phyloP scores from a whole-genome alignment of 2,888 invertebrate species.

The Mamestra brassicae region DNA sequence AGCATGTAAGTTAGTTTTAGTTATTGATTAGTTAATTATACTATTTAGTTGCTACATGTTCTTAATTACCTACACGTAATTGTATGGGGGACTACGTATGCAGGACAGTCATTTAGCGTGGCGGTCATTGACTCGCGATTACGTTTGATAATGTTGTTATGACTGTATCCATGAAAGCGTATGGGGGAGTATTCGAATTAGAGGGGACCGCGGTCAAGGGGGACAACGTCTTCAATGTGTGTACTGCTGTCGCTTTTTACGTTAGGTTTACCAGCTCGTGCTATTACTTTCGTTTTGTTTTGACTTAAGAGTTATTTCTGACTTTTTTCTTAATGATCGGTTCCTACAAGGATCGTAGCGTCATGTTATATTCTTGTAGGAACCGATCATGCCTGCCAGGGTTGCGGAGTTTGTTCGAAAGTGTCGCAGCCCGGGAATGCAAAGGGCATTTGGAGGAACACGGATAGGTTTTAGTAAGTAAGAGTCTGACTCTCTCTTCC shows the following conservation, averaged over 20 bases:
- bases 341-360: too few species aligned
- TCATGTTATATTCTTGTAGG: too few species aligned
- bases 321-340: too few species aligned
- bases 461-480: too few species aligned
- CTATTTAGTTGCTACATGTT: constrained; percentile 29
- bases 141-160: constrained; percentile 18
- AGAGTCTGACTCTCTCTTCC: too few species aligned
- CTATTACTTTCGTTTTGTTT: too few species aligned
- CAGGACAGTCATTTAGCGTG: constrained; percentile 6
- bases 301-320: too few species aligned
- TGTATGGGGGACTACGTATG: constrained; percentile 7
- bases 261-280: too few species aligned
- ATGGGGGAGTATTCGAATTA: background rate
- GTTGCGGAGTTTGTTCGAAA: too few species aligned
- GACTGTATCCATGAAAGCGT: constrained; percentile 1
- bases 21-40: constrained; percentile 42
- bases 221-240: background rate
- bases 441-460: too few species aligned
- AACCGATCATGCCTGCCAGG: too few species aligned
- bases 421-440: too few species aligned
- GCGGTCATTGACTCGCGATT: constrained; percentile 36
- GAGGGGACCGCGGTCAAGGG: background rate
- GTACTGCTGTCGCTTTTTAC: background rate
- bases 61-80: constrained; percentile 21
- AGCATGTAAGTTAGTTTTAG: background rate